phyloP scores from a whole-genome alignment of 2,113 vertebrate species.

The Bungarus multicinctus region DNA sequence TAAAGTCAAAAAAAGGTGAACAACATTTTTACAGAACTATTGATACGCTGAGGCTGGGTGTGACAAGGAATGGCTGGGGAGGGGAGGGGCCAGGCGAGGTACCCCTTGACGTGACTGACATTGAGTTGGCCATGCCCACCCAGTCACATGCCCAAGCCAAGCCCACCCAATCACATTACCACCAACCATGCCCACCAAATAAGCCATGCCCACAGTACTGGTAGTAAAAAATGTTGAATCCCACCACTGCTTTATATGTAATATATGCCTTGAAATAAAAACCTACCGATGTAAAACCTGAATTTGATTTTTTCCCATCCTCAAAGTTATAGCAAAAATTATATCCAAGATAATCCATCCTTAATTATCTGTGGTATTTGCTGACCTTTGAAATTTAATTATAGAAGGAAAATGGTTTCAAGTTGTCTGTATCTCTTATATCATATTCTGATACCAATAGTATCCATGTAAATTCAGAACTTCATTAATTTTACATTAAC shows the following conservation, averaged over 20 bases:
- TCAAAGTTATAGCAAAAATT: slow-evolving; percentile 22
- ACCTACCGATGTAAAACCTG: background rate
- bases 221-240: too few species aligned
- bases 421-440: slow-evolving; percentile 1
- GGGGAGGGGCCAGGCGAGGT: too few species aligned
- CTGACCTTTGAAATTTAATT: slow-evolving; percentile 36
- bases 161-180: too few species aligned
- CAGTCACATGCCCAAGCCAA: too few species aligned
- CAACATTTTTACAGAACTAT: too few species aligned
- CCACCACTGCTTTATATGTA: background rate
- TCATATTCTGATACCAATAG: background rate
- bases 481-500: slow-evolving; percentile 30
- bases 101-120: too few species aligned
- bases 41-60: too few species aligned
- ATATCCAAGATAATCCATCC: slow-evolving; percentile 31
- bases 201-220: too few species aligned
- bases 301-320: slow-evolving; percentile 5
- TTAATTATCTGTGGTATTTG: slow-evolving; percentile 34
- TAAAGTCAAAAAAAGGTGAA: too few species aligned
- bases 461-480: slow-evolving; percentile 6
- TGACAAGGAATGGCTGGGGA: too few species aligned
- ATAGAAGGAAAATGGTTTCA: slow-evolving; percentile 17
- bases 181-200: too few species aligned
- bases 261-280: slow-evolving; percentile 19
- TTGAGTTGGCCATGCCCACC: too few species aligned